phyloP scores from a whole-genome alignment of 2,797 vertebrate species.

The Lagocephalus sceleratus region DNA sequence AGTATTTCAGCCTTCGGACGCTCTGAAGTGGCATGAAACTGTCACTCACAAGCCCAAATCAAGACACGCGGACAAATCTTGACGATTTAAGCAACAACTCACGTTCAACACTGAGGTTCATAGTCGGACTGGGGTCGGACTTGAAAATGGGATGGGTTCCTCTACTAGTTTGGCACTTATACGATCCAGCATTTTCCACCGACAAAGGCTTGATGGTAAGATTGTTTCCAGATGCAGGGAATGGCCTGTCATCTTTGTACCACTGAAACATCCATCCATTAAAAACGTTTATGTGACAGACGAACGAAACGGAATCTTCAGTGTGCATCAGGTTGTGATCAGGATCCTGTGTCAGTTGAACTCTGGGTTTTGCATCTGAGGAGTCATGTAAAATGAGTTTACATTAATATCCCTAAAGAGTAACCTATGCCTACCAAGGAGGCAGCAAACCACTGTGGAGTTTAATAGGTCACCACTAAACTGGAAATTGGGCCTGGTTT shows the following conservation, averaged over 20 bases:
- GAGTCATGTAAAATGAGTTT: background rate
- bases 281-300: constrained; percentile 53
- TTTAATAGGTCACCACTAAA: too few relatives aligned
- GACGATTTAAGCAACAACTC: background rate
- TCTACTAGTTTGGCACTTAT: constrained; percentile 45
- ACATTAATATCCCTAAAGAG: background rate
- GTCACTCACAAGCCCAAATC: background rate
- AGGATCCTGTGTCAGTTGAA: constrained; percentile 33
- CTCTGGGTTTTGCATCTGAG: constrained; percentile 37
- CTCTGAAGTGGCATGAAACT: constrained; percentile 36
- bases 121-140: background rate
- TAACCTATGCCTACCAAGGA: too few relatives aligned
- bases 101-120: constrained; percentile 17
- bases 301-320: constrained; percentile 44
- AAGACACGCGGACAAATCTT: background rate
- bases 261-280: constrained; percentile 62
- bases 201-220: constrained; percentile 13
- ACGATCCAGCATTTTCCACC: constrained; percentile 28
- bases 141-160: background rate
- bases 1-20: constrained; percentile 51
- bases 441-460: too few relatives aligned
- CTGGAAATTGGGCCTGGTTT: too few relatives aligned
- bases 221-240: accelerated
- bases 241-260: background rate
- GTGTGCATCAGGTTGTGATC: constrained; percentile 31